phyloP scores from a whole-genome alignment of 2,113 vertebrate species.

The Sylvia atricapilla region DNA sequence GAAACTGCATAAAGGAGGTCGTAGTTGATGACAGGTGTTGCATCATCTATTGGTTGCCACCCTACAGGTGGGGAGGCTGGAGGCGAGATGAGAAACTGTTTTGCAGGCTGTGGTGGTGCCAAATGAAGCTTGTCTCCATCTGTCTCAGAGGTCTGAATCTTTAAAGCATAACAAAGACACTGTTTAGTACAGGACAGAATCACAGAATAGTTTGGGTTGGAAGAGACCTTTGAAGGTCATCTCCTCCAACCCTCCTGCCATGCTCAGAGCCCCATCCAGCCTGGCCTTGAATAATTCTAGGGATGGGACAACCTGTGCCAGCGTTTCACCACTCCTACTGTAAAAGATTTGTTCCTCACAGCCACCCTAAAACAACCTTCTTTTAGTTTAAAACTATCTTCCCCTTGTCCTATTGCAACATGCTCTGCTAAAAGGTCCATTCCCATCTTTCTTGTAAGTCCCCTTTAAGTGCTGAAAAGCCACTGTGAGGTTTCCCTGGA shows the following conservation, averaged over 20 bases:
- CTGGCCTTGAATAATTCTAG: neutral
- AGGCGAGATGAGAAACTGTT: constrained; percentile 89
- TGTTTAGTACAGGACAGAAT: neutral
- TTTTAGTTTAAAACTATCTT: neutral
- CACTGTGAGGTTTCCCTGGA: neutral
- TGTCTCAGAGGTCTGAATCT: constrained; percentile 83
- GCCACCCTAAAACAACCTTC: neutral
- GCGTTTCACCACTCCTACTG: neutral
- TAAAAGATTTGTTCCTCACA: neutral
- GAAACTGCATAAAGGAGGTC: constrained; percentile 87
- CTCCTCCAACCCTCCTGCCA: neutral
- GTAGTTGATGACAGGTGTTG: constrained; percentile 86
- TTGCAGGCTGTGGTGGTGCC: constrained; percentile 86
- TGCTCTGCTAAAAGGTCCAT: neutral
- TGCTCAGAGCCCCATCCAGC: neutral
- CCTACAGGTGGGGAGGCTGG: constrained; percentile 84
- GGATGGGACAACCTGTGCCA: neutral
- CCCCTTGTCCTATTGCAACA: neutral
- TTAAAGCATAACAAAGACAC: constrained; percentile 27
- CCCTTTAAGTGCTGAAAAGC: neutral
- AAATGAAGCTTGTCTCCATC: constrained; percentile 87
- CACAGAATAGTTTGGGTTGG: neutral
- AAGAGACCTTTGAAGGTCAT: neutral
- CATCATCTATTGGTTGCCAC: constrained; percentile 85
- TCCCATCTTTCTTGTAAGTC: neutral